These are phyloP conservation scores for Entelurus aequoreus DNA, from an alignment of 2,113 vertebrate genomes.

Conservation along the genomic window DNA sequence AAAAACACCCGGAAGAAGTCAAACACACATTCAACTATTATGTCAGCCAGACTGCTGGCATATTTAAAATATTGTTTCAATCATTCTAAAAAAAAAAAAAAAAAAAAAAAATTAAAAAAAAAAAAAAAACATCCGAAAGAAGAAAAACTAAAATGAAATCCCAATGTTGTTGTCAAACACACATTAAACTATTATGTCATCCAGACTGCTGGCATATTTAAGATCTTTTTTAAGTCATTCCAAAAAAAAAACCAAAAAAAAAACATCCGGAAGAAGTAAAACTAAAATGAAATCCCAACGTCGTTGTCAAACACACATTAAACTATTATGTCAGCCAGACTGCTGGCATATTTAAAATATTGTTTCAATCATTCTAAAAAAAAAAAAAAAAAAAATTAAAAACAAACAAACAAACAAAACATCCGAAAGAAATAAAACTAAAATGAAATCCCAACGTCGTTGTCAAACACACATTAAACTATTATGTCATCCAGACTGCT, in stretches of 20 bases:
- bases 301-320: slow-evolving; percentile 25
- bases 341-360: slow-evolving; percentile 71
- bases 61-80: too few species aligned
- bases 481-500: too few species aligned
- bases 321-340: slow-evolving; percentile 71
- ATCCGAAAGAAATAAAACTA: too few species aligned
- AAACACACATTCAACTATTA: too few species aligned
- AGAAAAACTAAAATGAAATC: neutral
- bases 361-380: slow-evolving; percentile 73
- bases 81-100: too few species aligned
- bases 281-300: neutral
- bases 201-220: slow-evolving; percentile 63
- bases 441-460: too few species aligned
- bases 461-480: too few species aligned
- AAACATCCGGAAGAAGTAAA: neutral
- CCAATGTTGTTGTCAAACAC: neutral
- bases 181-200: slow-evolving; percentile 72
- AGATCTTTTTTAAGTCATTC: slow-evolving; percentile 73
- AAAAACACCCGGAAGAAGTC: neutral
- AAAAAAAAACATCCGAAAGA: too few species aligned
- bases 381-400: too few species aligned
- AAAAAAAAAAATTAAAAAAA: too few species aligned
- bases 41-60: too few species aligned
- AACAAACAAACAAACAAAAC: too few species aligned
- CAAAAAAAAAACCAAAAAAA: slow-evolving; percentile 50